A percentile compares a stretch with the other conserved stretches of the same genome.
phyloP scores from a whole-genome alignment of 2,797 vertebrate species.

The Halcyon smyrnensis region DNA sequence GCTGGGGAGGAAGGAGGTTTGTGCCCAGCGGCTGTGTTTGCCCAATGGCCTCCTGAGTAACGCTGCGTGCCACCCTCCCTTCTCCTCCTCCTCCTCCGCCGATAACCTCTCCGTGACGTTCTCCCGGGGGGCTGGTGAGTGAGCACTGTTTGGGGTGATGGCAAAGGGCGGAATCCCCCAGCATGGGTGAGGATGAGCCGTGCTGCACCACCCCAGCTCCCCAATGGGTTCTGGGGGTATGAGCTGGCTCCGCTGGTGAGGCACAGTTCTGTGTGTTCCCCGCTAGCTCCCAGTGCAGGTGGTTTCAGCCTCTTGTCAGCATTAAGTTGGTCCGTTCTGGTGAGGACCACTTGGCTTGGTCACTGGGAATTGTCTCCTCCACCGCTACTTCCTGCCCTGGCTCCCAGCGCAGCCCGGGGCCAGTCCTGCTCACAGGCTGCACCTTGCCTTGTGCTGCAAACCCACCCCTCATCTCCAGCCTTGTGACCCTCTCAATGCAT shows the following conservation, averaged over 20 bases:
- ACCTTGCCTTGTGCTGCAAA: not conserved
- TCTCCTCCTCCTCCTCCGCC: not conserved
- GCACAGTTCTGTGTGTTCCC: fast-evolving
- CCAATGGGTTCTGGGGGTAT: fast-evolving
- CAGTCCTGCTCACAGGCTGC: fast-evolving
- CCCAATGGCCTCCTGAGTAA: not conserved
- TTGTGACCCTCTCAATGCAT: not conserved
- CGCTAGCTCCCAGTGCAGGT: fast-evolving
- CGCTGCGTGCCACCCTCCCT: not conserved
- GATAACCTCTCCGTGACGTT: not conserved
- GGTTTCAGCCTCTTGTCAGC: not conserved
- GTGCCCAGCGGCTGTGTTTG: not conserved
- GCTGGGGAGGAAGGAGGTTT: not conserved
- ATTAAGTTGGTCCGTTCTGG: not conserved
- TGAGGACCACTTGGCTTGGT: not conserved
- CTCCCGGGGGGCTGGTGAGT: not conserved
- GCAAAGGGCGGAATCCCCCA: not conserved
- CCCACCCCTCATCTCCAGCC: not conserved
- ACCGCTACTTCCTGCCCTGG: not conserved
- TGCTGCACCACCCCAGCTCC: not conserved
- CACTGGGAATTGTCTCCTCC: not conserved
- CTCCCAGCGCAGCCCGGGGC: not conserved
- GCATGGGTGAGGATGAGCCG: fast-evolving
- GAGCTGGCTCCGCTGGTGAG: not conserved
- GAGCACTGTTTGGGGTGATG: not conserved